Percentiles rank a stretch among this genome's conserved stretches.
phyloP scores from a whole-genome alignment of 2,797 vertebrate species.

The Pteronotus mesoamericanus region DNA sequence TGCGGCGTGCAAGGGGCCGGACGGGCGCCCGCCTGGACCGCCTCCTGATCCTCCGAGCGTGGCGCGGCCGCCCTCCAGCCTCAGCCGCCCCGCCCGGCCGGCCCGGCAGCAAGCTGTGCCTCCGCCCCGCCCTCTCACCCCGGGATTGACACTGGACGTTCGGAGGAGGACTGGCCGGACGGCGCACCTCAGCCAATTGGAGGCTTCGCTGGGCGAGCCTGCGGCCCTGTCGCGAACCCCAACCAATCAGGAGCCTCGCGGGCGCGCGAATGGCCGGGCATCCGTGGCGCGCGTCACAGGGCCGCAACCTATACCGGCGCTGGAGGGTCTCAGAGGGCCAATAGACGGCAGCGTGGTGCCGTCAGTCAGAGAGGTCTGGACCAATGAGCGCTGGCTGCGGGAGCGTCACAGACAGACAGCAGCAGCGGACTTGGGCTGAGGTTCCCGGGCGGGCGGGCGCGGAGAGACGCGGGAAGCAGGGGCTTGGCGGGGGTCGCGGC shows the following conservation, averaged over 20 bases:
- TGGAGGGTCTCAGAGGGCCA: slow-evolving; percentile 29
- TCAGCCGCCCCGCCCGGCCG: slow-evolving; percentile 6
- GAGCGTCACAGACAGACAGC: slow-evolving; percentile 65
- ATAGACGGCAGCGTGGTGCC: slow-evolving; percentile 71
- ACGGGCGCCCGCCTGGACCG: background rate
- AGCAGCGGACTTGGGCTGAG: slow-evolving; percentile 64
- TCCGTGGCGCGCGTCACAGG: slow-evolving; percentile 31
- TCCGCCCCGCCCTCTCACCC: slow-evolving; percentile 65
- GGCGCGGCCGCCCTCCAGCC: background rate
- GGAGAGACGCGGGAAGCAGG: slow-evolving; percentile 73
- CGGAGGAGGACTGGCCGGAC: background rate
- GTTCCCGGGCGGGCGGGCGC: slow-evolving; percentile 69
- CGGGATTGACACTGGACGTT: slow-evolving; percentile 55
- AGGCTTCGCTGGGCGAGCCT: background rate
- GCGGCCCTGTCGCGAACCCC: background rate
- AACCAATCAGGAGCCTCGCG: background rate
- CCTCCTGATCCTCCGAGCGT: slow-evolving; percentile 2
- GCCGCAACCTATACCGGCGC: slow-evolving; percentile 25
- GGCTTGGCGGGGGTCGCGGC: slow-evolving; percentile 73
- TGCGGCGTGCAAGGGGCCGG: slow-evolving; percentile 42
- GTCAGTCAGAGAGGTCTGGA: slow-evolving; percentile 71
- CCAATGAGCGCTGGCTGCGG: slow-evolving; percentile 74
- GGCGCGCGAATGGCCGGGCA: slow-evolving; percentile 28
- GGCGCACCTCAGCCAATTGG: slow-evolving; percentile 38
- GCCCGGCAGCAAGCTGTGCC: background rate